A percentile compares a stretch with the other conserved stretches of the same genome.
Evolutionary conservation across 1,140 invertebrate species (phyloP).

Genomic region (Spodoptera litura): DNA sequence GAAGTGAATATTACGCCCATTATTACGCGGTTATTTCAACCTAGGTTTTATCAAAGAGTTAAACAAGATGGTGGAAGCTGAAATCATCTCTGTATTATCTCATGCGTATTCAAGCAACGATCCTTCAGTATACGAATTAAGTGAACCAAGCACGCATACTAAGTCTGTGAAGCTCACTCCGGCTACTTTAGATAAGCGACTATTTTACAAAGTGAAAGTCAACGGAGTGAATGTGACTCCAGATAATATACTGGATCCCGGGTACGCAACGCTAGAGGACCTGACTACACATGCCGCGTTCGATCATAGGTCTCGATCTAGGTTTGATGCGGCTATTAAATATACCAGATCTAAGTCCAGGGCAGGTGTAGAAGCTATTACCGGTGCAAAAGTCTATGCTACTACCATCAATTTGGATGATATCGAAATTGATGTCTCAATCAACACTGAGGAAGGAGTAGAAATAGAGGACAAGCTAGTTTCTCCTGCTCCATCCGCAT

Average conservation of each 20-base stretch:
- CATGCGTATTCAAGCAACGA: neutral
- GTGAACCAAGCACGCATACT: neutral
- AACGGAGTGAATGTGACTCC: conserved; percentile 57
- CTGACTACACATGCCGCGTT: conserved; percentile 72
- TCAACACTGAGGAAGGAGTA: conserved; percentile 73
- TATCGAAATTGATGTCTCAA: conserved; percentile 81
- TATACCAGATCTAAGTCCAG: conserved; percentile 56
- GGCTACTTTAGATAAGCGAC: neutral
- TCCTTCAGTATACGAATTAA: neutral
- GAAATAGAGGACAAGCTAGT: conserved; percentile 60
- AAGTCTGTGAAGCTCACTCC: neutral
- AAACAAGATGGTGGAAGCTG: neutral
- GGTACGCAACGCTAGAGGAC: conserved; percentile 70
- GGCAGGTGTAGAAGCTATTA: conserved; percentile 48
- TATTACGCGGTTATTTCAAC: no score
- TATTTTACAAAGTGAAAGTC: conserved; percentile 17
- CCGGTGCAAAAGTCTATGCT: conserved; percentile 72
- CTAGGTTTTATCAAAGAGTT: no score
- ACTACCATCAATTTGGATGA: conserved; percentile 83
- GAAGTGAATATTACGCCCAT: no score
- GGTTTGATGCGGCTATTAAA: conserved; percentile 65
- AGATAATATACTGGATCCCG: conserved; percentile 64
- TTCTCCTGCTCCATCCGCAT: conserved; percentile 83
- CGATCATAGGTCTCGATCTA: conserved; percentile 60
- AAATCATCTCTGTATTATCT: neutral